Evolutionary conservation across 1,140 invertebrate genomes (phyloP).

Genomic region (Listronotus bonariensis): DNA sequence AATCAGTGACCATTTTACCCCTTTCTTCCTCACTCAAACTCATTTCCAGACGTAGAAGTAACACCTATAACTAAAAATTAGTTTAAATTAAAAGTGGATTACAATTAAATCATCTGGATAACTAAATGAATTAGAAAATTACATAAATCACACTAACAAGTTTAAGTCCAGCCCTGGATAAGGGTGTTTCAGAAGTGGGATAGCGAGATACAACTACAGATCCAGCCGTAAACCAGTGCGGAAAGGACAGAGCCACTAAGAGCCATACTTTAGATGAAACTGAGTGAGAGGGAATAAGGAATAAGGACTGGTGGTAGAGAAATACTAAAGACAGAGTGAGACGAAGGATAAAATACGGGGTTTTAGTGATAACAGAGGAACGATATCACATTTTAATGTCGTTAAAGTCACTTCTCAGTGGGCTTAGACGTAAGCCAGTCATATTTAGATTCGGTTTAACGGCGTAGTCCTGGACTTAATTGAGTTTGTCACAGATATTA

Average conservation of each 20-base stretch:
- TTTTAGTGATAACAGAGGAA: constrained; percentile 39
- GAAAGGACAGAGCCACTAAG: neutral
- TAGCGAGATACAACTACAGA: constrained; percentile 2
- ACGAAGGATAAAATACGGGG: constrained; percentile 32
- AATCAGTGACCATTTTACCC: too few species aligned
- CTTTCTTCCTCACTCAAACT: too few species aligned
- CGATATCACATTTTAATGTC: constrained; percentile 56
- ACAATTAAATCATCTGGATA: constrained; percentile 27
- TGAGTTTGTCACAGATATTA: constrained; percentile 58
- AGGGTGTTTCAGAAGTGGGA: constrained; percentile 17
- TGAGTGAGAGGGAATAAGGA: constrained; percentile 3
- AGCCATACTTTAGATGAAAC: neutral
- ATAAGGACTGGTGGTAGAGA: neutral
- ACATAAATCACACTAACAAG: constrained; percentile 25
- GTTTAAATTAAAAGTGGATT: constrained; percentile 19
- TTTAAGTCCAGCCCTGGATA: constrained; percentile 20
- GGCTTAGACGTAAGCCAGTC: constrained; percentile 57
- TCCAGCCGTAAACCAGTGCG: neutral
- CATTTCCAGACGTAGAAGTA: too few species aligned
- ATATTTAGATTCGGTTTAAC: constrained; percentile 54
- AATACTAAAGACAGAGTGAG: constrained; percentile 4
- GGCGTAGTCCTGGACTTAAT: constrained; percentile 55
- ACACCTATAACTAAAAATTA: constrained; percentile 20
- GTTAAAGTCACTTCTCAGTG: constrained; percentile 57
- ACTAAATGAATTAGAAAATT: constrained; percentile 31